Evolutionary conservation across 2,113 vertebrate genomes (phyloP).

Genomic region (Alectura lathami): DNA sequence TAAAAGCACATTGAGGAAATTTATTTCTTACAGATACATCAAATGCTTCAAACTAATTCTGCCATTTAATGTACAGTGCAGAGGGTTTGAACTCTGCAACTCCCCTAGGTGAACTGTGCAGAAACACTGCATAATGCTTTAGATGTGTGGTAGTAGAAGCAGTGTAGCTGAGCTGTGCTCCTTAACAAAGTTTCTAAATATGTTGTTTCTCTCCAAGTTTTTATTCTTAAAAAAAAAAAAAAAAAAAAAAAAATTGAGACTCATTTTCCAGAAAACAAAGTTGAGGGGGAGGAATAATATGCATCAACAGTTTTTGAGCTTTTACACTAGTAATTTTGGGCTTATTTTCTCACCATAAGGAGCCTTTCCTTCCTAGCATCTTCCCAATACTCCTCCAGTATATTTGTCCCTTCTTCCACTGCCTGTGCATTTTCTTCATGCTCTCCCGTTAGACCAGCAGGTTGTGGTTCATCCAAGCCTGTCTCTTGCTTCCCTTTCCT

Average conservation of each 20-base stretch:
- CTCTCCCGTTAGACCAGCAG: too few relatives aligned
- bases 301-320: neutral
- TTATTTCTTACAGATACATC: neutral
- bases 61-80: neutral
- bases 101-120: neutral
- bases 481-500: too few relatives aligned
- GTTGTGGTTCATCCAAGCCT: too few relatives aligned
- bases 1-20: neutral
- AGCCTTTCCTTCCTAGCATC: neutral
- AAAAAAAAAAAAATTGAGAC: too few relatives aligned
- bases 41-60: conserved; percentile 1
- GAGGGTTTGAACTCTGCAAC: neutral
- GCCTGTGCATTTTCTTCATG: too few relatives aligned
- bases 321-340: neutral
- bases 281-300: neutral
- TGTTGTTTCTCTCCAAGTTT: neutral
- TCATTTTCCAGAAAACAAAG: too few relatives aligned
- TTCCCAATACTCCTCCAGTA: too few relatives aligned
- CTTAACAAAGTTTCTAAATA: neutral
- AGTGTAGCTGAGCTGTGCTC: neutral
- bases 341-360: neutral
- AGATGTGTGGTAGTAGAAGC: neutral
- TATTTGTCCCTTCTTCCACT: too few relatives aligned
- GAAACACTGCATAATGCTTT: neutral
- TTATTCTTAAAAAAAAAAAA: neutral